phyloP scores from a whole-genome alignment of 1,140 invertebrate species.

The Ceratosolen solmsi region DNA sequence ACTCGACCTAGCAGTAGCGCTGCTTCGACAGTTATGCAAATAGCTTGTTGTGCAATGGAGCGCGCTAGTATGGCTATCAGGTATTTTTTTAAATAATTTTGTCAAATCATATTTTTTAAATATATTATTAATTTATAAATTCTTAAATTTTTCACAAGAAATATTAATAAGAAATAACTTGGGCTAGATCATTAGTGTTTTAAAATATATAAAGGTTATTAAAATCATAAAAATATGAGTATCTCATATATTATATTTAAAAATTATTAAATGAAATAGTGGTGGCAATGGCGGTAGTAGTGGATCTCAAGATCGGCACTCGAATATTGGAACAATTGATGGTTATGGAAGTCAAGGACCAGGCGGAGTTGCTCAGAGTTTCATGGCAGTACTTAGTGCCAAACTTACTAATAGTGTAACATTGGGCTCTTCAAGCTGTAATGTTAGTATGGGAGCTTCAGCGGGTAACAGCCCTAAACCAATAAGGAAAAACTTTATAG shows the following conservation, averaged over 20 bases:
- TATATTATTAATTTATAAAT: too few relatives aligned
- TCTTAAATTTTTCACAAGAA: too few relatives aligned
- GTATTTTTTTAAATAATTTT: too few relatives aligned
- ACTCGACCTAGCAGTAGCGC: slow-evolving; percentile 36
- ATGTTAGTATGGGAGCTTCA: slow-evolving; percentile 60
- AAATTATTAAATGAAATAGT: too few relatives aligned
- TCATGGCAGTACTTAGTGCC: slow-evolving; percentile 83
- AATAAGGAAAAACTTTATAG: slow-evolving; percentile 58
- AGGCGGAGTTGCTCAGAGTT: slow-evolving; percentile 76
- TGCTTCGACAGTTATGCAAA: slow-evolving; percentile 56
- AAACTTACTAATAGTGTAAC: slow-evolving; percentile 76
- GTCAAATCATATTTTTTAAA: too few relatives aligned
- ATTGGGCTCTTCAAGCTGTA: slow-evolving; percentile 50
- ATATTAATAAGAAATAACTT: too few relatives aligned
- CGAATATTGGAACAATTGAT: slow-evolving; percentile 16
- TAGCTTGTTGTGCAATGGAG: slow-evolving; percentile 62
- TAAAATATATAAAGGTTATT: too few relatives aligned
- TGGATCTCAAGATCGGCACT: slow-evolving; percentile 25
- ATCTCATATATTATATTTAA: too few relatives aligned
- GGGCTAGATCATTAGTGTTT: too few relatives aligned
- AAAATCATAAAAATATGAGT: too few relatives aligned
- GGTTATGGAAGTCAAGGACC: slow-evolving; percentile 62
- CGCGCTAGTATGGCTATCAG: slow-evolving; percentile 51
- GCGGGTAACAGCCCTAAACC: slow-evolving; percentile 66
- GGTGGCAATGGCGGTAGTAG: background rate